phyloP scores from a whole-genome alignment of 1,140 invertebrate species.

The Holcopasites calliopsidis region DNA sequence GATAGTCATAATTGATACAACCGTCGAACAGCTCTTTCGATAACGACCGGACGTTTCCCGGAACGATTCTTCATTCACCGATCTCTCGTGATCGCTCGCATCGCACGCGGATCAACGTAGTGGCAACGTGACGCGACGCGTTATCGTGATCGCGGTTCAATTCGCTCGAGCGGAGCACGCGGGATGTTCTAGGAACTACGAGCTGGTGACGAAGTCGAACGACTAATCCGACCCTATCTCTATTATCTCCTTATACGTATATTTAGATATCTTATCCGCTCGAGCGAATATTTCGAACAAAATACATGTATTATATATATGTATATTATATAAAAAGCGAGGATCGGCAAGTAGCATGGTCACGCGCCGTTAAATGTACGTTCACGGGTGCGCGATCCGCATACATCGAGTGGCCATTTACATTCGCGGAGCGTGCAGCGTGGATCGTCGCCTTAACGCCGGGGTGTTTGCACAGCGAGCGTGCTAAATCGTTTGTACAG shows the following conservation, averaged over 20 bases:
- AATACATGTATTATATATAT: too few species aligned
- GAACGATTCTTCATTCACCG: slow-evolving; percentile 24
- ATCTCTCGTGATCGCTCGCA: too few species aligned
- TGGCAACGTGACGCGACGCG: neutral
- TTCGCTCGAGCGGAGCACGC: too few species aligned
- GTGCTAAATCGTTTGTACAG: slow-evolving; percentile 14
- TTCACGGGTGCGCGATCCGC: slow-evolving; percentile 14
- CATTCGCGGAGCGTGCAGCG: neutral
- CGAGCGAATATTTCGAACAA: neutral
- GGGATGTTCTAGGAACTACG: neutral
- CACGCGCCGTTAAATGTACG: slow-evolving; percentile 14
- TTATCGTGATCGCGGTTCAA: too few species aligned
- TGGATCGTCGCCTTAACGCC: slow-evolving; percentile 15
- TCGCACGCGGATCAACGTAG: neutral
- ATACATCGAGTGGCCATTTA: slow-evolving; percentile 5
- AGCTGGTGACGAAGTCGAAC: neutral
- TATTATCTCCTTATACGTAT: too few species aligned
- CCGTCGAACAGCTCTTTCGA: neutral
- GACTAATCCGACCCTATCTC: neutral
- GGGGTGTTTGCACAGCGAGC: neutral
- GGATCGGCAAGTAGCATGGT: neutral
- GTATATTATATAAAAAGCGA: too few species aligned
- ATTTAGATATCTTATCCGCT: too few species aligned
- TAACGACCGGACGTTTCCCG: neutral
- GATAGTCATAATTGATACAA: slow-evolving; percentile 3